phyloP scores from a whole-genome alignment of 92 coral and sea anemone genomes.

The Epizoanthus ramosus region DNA sequence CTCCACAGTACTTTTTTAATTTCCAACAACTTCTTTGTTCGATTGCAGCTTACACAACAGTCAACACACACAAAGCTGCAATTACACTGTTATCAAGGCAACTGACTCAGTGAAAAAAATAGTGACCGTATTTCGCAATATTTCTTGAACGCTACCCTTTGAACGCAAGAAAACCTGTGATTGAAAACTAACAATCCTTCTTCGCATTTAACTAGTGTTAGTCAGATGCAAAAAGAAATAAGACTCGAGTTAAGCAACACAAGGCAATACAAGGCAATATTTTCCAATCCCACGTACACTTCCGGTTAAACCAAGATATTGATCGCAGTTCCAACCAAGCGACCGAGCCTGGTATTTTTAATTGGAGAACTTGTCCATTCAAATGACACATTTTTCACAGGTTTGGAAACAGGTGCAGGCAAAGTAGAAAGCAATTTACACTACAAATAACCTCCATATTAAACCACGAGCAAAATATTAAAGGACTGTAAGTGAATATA shows the following conservation, averaged over 20 bases:
- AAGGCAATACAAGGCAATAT: too few relatives aligned
- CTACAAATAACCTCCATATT: conserved; percentile 41
- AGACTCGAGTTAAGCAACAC: too few relatives aligned
- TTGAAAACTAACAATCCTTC: too few relatives aligned
- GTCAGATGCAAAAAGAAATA: not conserved
- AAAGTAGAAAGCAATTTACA: conserved; percentile 38
- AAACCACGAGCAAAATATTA: conserved; percentile 38
- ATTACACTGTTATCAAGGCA: not conserved
- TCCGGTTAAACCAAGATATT: not conserved
- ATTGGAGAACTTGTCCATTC: conserved; percentile 19
- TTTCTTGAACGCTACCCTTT: conserved; percentile 2
- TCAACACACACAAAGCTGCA: not conserved
- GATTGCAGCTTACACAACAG: not conserved
- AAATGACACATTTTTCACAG: conserved; percentile 44
- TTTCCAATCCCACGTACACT: not conserved
- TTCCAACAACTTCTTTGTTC: not conserved
- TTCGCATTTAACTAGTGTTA: not conserved
- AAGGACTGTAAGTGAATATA: conserved; percentile 20
- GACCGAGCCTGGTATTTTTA: conserved; percentile 25
- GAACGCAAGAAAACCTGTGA: not conserved
- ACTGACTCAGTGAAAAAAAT: not conserved
- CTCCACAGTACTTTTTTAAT: conserved; percentile 1
- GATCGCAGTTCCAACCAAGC: conserved; percentile 5
- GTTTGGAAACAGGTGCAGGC: conserved; percentile 36
- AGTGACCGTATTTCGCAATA: not conserved